These are phyloP conservation scores for Dryomyza anilis DNA, from an alignment of 2,888 invertebrate genomes.

Conservation along the genomic window DNA sequence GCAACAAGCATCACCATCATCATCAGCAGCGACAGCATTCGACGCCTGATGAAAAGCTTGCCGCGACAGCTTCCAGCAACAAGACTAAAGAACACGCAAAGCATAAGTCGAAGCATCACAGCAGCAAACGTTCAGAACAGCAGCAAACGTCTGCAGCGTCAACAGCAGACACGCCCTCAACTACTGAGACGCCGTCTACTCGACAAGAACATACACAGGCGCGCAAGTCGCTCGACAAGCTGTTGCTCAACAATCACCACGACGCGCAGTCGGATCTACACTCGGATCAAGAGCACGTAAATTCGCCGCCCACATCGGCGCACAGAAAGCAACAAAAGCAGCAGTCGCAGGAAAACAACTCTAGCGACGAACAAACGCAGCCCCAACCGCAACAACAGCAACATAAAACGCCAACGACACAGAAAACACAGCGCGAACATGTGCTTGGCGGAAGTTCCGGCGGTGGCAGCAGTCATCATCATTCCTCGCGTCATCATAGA, in stretches of 20 bases:
- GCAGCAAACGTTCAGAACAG: no score
- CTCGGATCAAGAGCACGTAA: conserved; percentile 28
- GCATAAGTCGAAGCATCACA: conserved; percentile 42
- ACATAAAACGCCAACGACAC: conserved; percentile 32
- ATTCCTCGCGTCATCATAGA: conserved; percentile 54
- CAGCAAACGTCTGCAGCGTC: conserved; percentile 22
- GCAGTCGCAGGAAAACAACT: conserved; percentile 30
- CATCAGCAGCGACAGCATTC: conserved; percentile 58
- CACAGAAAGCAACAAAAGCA: conserved; percentile 12
- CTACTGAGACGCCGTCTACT: neutral
- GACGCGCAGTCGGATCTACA: conserved; percentile 31
- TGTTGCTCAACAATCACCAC: conserved; percentile 16
- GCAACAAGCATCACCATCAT: conserved; percentile 53
- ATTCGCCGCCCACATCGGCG: conserved; percentile 16
- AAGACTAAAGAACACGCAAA: conserved; percentile 35
- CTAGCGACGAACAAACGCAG: conserved; percentile 44
- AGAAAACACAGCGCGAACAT: conserved; percentile 45
- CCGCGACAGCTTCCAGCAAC: conserved; percentile 38
- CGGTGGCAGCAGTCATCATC: conserved; percentile 45
- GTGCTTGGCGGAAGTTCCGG: conserved; percentile 41
- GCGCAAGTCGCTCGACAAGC: neutral
- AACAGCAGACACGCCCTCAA: conserved; percentile 23
- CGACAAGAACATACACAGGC: neutral
- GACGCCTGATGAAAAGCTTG: conserved; percentile 25
- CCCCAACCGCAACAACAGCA: conserved; percentile 24